phyloP scores from a whole-genome alignment of 1,140 invertebrate species.

The Grapholita molesta region DNA sequence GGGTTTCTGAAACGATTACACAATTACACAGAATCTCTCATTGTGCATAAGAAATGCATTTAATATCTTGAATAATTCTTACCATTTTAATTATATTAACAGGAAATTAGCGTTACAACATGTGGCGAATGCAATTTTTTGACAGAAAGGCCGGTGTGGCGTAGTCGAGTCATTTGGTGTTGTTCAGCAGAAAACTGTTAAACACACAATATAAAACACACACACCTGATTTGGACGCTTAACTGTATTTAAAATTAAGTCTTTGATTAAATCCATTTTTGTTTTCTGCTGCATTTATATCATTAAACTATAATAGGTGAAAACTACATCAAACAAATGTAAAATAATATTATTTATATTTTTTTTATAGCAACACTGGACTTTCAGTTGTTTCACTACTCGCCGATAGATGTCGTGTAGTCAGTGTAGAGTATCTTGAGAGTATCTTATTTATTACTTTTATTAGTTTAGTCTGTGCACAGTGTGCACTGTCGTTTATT shows the following conservation, averaged over 20 bases:
- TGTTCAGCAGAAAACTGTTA: not conserved
- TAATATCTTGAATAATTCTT: not conserved
- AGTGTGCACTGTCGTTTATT: too few relatives aligned
- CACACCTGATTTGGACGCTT: not conserved
- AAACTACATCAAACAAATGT: too few relatives aligned
- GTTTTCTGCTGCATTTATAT: too few relatives aligned
- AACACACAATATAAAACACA: not conserved
- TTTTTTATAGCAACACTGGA: not conserved
- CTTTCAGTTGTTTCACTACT: not conserved
- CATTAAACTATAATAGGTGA: too few relatives aligned
- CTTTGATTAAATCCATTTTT: too few relatives aligned
- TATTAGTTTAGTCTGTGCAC: too few relatives aligned
- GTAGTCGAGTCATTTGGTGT: slow-evolving; percentile 2
- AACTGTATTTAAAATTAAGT: not conserved
- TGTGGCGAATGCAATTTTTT: slow-evolving; percentile 33
- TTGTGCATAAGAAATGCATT: not conserved
- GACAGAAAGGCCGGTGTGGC: slow-evolving; percentile 32
- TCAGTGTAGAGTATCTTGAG: too few relatives aligned
- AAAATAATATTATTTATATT: not conserved
- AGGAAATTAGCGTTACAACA: slow-evolving; percentile 14
- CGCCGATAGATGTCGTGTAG: not conserved
- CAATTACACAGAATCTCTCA: slow-evolving; percentile 9
- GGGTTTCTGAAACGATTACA: slow-evolving; percentile 86
- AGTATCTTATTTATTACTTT: too few relatives aligned
- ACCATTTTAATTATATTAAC: slow-evolving; percentile 26